Percentiles rank a stretch among this genome's conserved stretches.
Evolutionary conservation across 2,113 vertebrate genomes (phyloP).

Genomic region (Paratilapia polleni): DNA sequence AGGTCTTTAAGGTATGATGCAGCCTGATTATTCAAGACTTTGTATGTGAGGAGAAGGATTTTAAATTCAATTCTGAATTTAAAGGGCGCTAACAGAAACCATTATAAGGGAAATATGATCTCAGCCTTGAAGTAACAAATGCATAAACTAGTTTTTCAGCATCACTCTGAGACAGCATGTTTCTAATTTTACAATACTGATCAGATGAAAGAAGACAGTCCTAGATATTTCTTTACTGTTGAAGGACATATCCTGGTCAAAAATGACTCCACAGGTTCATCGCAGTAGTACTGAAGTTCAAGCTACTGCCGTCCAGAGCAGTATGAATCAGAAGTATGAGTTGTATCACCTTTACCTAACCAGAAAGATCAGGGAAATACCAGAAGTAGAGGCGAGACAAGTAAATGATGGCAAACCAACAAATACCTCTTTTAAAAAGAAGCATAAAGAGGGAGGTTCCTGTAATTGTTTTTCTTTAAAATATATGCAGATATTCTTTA

Average conservation of each 20-base stretch:
- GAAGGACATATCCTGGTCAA: no score
- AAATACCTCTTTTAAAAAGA: neutral
- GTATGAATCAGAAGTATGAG: no score
- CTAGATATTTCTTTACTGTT: no score
- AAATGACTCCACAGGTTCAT: no score
- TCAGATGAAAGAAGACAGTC: no score
- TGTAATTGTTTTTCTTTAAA: neutral
- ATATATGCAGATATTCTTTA: neutral
- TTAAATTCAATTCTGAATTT: neutral
- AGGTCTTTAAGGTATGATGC: neutral
- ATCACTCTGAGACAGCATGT: no score
- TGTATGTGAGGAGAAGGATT: neutral
- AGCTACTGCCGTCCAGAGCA: no score
- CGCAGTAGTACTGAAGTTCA: no score
- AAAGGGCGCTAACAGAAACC: neutral
- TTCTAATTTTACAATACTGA: no score
- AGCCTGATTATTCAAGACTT: neutral
- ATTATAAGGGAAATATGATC: no score
- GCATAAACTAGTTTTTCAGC: neutral
- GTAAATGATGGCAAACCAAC: neutral
- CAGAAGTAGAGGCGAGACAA: neutral
- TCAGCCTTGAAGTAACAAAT: neutral
- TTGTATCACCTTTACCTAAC: no score
- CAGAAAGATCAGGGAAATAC: neutral
- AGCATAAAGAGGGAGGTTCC: neutral